phyloP scores from a whole-genome alignment of 2,797 vertebrate genomes.

The Monodelphis domestica region DNA sequence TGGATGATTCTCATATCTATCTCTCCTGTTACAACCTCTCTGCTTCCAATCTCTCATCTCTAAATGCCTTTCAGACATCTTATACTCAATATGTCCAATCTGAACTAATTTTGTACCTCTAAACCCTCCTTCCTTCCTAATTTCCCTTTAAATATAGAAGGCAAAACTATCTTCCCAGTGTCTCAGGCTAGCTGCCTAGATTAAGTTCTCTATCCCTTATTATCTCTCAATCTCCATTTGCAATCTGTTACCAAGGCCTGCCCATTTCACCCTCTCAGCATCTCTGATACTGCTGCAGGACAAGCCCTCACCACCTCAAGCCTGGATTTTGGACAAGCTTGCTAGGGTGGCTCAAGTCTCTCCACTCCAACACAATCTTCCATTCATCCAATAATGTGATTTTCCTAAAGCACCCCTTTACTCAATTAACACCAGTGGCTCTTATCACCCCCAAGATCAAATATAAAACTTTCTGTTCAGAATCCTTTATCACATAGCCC shows the following conservation, averaged over 20 bases:
- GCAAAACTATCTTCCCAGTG: neutral
- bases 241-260: no score
- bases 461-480: neutral
- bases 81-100: neutral
- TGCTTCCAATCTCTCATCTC: neutral
- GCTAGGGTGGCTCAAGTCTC: neutral
- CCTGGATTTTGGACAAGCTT: neutral
- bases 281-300: no score
- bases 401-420: neutral
- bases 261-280: no score
- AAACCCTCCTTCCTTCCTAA: neutral
- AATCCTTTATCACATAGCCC: neutral
- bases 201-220: neutral
- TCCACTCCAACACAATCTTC: neutral
- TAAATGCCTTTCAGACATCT: neutral
- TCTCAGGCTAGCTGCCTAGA: neutral
- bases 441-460: neutral
- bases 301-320: no score
- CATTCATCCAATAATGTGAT: neutral
- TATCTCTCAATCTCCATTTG: neutral
- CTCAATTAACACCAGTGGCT: neutral
- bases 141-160: neutral
- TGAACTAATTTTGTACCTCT: neutral
- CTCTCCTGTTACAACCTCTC: neutral
- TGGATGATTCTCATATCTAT: neutral